Evolutionary conservation across 2,888 invertebrate genomes (phyloP).

Genomic region (Hypena proboscidalis): DNA sequence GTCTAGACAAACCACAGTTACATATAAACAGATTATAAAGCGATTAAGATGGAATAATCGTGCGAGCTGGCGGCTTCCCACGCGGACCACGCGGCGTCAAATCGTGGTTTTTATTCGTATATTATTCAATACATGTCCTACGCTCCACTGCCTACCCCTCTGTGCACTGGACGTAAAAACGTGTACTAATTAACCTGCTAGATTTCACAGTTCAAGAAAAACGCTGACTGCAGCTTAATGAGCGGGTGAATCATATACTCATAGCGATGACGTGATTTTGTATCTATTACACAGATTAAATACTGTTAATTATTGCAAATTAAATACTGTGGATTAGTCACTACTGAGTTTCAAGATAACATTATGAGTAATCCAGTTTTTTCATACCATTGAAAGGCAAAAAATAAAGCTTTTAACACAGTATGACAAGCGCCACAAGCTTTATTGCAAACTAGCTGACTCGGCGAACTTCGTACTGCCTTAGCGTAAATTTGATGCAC

Average conservation of each 20-base stretch:
- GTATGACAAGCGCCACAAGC: too few species aligned
- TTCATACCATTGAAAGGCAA: too few species aligned
- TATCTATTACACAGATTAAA: background rate
- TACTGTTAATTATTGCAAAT: background rate
- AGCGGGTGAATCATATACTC: constrained; percentile 18
- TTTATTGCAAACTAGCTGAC: too few species aligned
- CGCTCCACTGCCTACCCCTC: constrained; percentile 74
- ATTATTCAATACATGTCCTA: constrained; percentile 72
- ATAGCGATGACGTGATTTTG: constrained; percentile 5
- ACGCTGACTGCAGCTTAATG: constrained; percentile 23
- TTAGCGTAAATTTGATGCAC: too few species aligned
- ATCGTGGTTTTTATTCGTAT: constrained; percentile 68
- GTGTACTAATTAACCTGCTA: constrained; percentile 62
- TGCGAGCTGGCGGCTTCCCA: constrained; percentile 68
- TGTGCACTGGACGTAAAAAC: constrained; percentile 58
- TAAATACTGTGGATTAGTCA: background rate
- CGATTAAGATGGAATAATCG: constrained; percentile 50
- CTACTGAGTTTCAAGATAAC: too few species aligned
- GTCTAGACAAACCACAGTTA: constrained; percentile 25
- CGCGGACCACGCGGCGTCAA: constrained; percentile 70
- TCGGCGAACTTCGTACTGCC: too few species aligned
- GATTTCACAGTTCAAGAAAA: constrained; percentile 42
- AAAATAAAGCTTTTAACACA: too few species aligned
- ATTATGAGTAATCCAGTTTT: too few species aligned
- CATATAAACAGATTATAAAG: constrained; percentile 35